A percentile compares a stretch with the other conserved stretches of the same genome.
phyloP scores from a whole-genome alignment of 2,888 invertebrate genomes.

The Cerceris ruficornis region DNA sequence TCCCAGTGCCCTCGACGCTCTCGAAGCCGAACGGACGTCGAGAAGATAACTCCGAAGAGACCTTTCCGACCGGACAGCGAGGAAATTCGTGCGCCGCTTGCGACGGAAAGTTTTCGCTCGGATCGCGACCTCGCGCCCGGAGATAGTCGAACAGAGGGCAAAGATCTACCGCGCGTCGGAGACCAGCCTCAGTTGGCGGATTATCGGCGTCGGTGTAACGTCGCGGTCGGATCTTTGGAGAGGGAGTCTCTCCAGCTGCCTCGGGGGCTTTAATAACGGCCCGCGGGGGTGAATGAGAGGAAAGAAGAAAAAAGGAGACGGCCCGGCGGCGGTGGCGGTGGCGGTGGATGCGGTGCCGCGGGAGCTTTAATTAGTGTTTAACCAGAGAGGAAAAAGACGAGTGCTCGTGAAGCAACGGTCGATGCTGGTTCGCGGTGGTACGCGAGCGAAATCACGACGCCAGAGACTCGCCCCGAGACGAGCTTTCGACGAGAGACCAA shows the following conservation, averaged over 20 bases:
- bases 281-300: slow-evolving; percentile 29
- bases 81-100: too few species aligned
- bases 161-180: too few species aligned
- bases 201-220: slow-evolving; percentile 57
- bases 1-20: too few species aligned
- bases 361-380: slow-evolving; percentile 60
- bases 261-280: slow-evolving; percentile 47
- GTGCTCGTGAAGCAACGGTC: not conserved
- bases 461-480: too few species aligned
- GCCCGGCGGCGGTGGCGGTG: slow-evolving; percentile 10
- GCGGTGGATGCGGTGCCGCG: slow-evolving; percentile 16
- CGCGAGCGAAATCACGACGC: not conserved
- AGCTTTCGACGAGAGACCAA: too few species aligned
- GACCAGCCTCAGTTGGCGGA: slow-evolving; percentile 30
- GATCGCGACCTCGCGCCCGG: too few species aligned
- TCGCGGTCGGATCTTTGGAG: slow-evolving; percentile 55
- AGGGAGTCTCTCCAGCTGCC: slow-evolving; percentile 42
- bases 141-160: too few species aligned
- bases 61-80: too few species aligned
- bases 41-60: too few species aligned
- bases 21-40: too few species aligned
- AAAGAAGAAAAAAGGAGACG: slow-evolving; percentile 9
- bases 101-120: too few species aligned
- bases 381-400: slow-evolving; percentile 44
- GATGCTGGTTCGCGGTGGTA: not conserved